Base-by-base conservation (phyloP, 2,888 invertebrate species). In the Chesias legatella region DNA sequence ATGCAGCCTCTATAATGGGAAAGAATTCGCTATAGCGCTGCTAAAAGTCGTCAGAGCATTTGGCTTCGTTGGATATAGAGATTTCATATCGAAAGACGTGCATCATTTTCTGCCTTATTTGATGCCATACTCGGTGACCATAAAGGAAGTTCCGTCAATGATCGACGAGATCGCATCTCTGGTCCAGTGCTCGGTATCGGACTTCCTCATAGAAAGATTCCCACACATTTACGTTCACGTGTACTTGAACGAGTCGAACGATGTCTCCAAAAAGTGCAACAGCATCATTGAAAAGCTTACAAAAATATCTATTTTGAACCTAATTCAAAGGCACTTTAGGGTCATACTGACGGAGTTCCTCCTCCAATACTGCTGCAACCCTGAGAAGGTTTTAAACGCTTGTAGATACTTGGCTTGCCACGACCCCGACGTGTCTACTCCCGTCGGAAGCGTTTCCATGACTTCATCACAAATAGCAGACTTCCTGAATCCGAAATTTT, bases 191-290 rank as follows among this genome's bases (percentile, higher is more conserved):
- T 89, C 91, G 1, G 79, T 91, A 10, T 80, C 90, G 0, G 90
- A 91, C 24, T 89, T 94, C 53, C 77, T 94, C 7, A 84, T 89
- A 1, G 90, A 90, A 38, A 91, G 93, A 40, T 93, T 93, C 61
- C 90, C 93, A 33, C 90, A 92, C 32, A 91, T 94, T 33, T 95
- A 94, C 53, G 90, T 94, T 1, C 90, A 94, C 50, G 81, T 93
- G 1, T 92, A 92, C 63, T 78, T 95, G 37, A 91, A 91, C 23
- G 92, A 93, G 67, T 66, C 84, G 0, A 82, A 88, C 1, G 89
- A 90, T 10, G 78, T 90, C 7, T 89, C 90, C 6, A 89, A 90
- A 27, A 88, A 90, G 51, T 93, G 92, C 61, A 90, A 92, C 51
- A 78, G 83, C 33, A 85, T 92, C 36, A 89, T 95, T 26, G 91